Evolutionary conservation across 2,113 vertebrate genomes (phyloP).

Genomic region (Dicentrarchus labrax): DNA sequence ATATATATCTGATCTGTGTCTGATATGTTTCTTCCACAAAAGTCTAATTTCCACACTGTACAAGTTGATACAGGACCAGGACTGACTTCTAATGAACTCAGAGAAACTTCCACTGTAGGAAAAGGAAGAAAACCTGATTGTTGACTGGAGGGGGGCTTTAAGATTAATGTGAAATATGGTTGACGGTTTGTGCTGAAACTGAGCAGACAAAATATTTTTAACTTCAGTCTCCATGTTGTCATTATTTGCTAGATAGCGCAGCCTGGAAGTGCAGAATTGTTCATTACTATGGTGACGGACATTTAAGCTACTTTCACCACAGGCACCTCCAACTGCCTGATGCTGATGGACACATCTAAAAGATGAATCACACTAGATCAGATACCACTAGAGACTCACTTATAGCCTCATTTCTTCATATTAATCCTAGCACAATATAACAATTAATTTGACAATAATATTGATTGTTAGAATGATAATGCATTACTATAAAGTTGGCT

Average conservation of each 20-base stretch:
- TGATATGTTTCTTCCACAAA: too few species aligned
- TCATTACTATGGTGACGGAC: constrained; percentile 55
- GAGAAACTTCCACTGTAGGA: too few species aligned
- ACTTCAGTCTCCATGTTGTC: background rate
- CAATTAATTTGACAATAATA: background rate
- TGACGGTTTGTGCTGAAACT: background rate
- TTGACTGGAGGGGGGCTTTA: too few species aligned
- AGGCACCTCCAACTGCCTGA: constrained; percentile 36
- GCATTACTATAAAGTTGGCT: background rate
- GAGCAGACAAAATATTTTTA: background rate
- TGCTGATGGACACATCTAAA: constrained; percentile 20
- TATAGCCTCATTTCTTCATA: background rate
- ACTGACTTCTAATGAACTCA: too few species aligned
- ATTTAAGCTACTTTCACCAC: constrained; percentile 29
- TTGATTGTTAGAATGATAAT: constrained; percentile 12
- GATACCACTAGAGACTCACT: background rate
- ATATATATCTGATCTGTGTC: background rate
- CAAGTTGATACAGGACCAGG: too few species aligned
- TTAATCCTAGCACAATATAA: background rate
- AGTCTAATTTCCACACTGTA: too few species aligned
- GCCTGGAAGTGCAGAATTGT: constrained; percentile 12
- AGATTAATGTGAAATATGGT: too few species aligned
- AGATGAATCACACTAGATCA: constrained; percentile 39
- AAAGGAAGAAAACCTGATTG: too few species aligned
- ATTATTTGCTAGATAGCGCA: constrained; percentile 1